phyloP scores from a whole-genome alignment of 2,113 vertebrate genomes.

The Accipiter cooperii region DNA sequence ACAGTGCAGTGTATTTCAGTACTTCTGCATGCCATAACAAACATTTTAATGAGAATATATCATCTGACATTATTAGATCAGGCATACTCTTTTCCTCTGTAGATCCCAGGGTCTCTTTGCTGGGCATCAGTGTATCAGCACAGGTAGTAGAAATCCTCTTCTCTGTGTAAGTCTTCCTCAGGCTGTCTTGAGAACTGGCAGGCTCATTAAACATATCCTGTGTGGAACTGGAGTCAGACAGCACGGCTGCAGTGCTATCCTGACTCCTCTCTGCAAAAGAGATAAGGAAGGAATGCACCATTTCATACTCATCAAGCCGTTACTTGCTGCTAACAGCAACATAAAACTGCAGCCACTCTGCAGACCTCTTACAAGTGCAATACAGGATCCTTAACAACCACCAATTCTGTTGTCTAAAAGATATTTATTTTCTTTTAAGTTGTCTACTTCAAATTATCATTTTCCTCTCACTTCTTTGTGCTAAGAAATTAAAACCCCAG shows the following conservation, averaged over 20 bases:
- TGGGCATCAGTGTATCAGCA: conserved; percentile 47
- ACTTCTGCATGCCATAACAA: not conserved
- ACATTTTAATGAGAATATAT: not conserved
- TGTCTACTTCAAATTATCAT: not conserved
- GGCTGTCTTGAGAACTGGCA: conserved; percentile 85
- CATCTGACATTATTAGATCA: not conserved
- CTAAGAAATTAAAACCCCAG: not conserved
- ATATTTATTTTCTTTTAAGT: not conserved
- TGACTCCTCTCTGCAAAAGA: conserved; percentile 88
- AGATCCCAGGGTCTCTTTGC: conserved; percentile 75
- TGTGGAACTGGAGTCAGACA: conserved; percentile 95
- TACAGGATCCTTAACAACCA: not conserved
- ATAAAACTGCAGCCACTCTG: not conserved
- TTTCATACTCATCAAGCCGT: not conserved
- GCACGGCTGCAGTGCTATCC: conserved; percentile 88
- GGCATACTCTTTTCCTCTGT: conserved; percentile 81
- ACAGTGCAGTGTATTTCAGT: not conserved
- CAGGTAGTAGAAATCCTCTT: conserved; percentile 73
- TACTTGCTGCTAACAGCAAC: not conserved
- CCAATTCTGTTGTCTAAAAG: not conserved
- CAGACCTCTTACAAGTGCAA: not conserved
- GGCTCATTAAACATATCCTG: conserved; percentile 93
- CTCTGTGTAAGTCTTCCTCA: conserved; percentile 78
- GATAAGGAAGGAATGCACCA: conserved; percentile 19
- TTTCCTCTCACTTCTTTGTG: not conserved